These are phyloP conservation scores for Pristionchus entomophagus DNA, from an alignment of 2,888 invertebrate genomes.

Conservation along the genomic window DNA sequence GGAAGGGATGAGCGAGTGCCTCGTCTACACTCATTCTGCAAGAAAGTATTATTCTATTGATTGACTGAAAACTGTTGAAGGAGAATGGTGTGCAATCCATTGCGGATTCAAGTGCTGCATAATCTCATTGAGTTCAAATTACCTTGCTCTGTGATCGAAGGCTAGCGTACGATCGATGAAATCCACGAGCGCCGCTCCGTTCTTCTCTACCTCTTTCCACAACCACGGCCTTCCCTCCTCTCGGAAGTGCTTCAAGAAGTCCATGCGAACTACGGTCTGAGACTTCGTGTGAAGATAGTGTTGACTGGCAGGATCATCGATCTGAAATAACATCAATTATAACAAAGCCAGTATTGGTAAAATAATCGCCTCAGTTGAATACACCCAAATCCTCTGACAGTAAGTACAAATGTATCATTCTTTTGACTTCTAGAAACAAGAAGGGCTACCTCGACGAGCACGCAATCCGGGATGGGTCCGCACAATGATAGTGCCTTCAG, in stretches of 20 bases:
- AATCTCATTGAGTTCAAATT: not conserved
- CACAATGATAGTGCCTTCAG: not conserved
- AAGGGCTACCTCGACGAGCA: too few species aligned
- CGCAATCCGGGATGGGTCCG: not conserved
- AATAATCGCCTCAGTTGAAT: too few species aligned
- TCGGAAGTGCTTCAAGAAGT: not conserved
- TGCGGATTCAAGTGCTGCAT: not conserved
- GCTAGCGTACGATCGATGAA: not conserved
- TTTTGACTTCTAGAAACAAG: too few species aligned
- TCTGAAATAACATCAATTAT: too few species aligned
- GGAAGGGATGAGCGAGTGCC: not conserved
- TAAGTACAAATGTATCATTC: too few species aligned
- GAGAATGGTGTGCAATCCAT: too few species aligned
- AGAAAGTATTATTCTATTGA: not conserved
- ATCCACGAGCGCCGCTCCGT: not conserved
- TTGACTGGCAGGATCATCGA: not conserved
- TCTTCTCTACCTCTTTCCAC: not conserved
- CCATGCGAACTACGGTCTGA: not conserved
- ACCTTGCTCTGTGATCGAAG: not conserved
- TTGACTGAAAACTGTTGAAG: too few species aligned
- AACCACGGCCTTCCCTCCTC: not conserved
- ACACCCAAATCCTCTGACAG: too few species aligned
- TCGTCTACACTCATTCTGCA: not conserved
- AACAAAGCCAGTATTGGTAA: too few species aligned
- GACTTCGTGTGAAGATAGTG: not conserved